Conservation (phyloP, 1,140 invertebrate genomes). For the Rhyzopertha dominica region DNA sequence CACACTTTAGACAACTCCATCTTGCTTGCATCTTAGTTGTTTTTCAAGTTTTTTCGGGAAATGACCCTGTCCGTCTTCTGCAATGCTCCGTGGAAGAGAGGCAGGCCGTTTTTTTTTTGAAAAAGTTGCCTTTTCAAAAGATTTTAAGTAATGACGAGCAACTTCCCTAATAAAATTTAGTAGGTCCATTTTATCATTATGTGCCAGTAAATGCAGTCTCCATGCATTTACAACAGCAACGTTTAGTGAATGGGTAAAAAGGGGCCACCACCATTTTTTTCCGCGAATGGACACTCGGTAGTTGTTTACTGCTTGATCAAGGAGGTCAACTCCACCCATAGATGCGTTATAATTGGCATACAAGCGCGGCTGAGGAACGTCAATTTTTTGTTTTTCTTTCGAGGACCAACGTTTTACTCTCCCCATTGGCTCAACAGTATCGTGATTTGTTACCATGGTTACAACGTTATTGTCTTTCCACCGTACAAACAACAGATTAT, state of each 20-base stretch:
- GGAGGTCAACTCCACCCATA: constrained; percentile 34
- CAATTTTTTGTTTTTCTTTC: constrained; percentile 21
- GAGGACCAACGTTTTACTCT: constrained; percentile 23
- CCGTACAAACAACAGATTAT: constrained; percentile 16
- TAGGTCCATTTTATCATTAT: constrained; percentile 23
- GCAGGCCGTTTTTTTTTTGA: too few species aligned
- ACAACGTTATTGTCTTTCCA: constrained; percentile 28
- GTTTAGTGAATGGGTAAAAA: constrained; percentile 30
- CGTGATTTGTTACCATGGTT: constrained; percentile 16
- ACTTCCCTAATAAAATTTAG: constrained; percentile 24
- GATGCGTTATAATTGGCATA: constrained; percentile 31
- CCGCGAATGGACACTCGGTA: constrained; percentile 29
- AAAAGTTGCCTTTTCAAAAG: too few species aligned
- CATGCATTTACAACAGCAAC: constrained; percentile 29
- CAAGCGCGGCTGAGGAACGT: constrained; percentile 16
- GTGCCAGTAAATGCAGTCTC: constrained; percentile 23
- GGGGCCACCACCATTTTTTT: constrained; percentile 40
- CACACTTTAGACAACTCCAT: constrained; percentile 3
- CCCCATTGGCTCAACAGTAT: constrained; percentile 15
- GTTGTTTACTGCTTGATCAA: constrained; percentile 34
- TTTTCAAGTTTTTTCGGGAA: constrained; percentile 7
- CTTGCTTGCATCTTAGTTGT: constrained; percentile 4
- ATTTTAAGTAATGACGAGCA: neutral
- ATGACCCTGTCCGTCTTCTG: constrained; percentile 1
- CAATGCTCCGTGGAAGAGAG: too few species aligned